Conservation (phyloP, 2,888 invertebrate genomes). For the Cryptosula pallasiana region DNA sequence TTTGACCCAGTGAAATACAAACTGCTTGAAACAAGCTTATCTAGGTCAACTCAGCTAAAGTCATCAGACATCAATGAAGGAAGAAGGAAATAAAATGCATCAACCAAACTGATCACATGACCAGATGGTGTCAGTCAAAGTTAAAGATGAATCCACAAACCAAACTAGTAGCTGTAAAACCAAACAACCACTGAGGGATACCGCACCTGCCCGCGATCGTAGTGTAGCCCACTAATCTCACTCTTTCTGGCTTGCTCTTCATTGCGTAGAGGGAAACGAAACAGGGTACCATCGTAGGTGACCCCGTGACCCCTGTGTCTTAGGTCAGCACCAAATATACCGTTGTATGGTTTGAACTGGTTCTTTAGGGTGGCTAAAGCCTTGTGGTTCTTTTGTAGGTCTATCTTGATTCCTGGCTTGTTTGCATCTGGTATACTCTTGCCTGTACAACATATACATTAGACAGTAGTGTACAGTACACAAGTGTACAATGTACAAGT, state of each 20-base stretch:
- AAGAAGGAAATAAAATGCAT: too few relatives aligned
- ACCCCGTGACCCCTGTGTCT: constrained; percentile 24
- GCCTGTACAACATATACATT: constrained; percentile 19
- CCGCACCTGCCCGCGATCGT: constrained; percentile 33
- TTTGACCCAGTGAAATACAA: too few relatives aligned
- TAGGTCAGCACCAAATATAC: constrained; percentile 37
- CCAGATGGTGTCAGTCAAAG: too few relatives aligned
- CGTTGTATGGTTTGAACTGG: constrained; percentile 42
- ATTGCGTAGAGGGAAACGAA: constrained; percentile 45
- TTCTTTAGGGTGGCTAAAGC: constrained; percentile 33
- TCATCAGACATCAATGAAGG: too few relatives aligned
- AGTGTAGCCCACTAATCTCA: constrained; percentile 37
- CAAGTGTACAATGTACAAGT: background rate
- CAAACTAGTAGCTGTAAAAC: too few relatives aligned
- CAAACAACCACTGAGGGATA: too few relatives aligned
- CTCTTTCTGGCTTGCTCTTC: constrained; percentile 37
- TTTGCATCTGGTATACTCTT: constrained; percentile 32
- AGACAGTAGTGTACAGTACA: background rate
- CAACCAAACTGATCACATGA: too few relatives aligned
- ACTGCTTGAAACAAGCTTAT: too few relatives aligned
- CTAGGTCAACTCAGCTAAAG: too few relatives aligned
- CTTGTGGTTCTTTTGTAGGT: constrained; percentile 32
- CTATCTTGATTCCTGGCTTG: constrained; percentile 37
- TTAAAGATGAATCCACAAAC: too few relatives aligned
- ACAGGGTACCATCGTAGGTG: constrained; percentile 39